A percentile compares a stretch with the other conserved stretches of the same genome.
Evolutionary conservation across 2,888 invertebrate genomes (phyloP).

Genomic region (Pegoplata infirma): DNA sequence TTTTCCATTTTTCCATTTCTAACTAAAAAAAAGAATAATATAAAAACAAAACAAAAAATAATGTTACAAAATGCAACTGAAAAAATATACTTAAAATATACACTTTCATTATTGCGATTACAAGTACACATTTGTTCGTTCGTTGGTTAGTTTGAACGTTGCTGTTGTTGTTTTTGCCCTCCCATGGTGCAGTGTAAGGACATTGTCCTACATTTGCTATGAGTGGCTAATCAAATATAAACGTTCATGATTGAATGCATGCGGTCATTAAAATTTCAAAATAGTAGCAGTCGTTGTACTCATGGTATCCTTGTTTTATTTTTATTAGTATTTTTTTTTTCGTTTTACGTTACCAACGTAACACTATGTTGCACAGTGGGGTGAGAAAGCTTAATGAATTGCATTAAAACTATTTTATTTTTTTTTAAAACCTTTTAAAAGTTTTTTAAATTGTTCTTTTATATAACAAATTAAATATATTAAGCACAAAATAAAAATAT

Average conservation of each 20-base stretch:
- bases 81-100: conserved; percentile 6
- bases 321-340: neutral
- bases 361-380: neutral
- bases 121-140: too few relatives aligned
- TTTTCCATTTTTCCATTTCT: too few relatives aligned
- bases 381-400: too few relatives aligned
- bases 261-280: conserved; percentile 46
- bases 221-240: conserved; percentile 57
- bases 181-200: conserved; percentile 19
- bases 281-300: neutral
- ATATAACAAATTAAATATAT: too few relatives aligned
- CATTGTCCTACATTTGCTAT: conserved; percentile 58
- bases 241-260: conserved; percentile 56
- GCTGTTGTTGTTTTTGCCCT: neutral
- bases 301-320: neutral
- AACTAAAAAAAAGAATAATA: too few relatives aligned
- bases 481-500: too few relatives aligned
- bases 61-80: neutral
- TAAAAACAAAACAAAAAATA: too few relatives aligned
- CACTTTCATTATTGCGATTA: conserved; percentile 38
- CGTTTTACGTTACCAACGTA: neutral
- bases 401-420: too few relatives aligned
- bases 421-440: too few relatives aligned
- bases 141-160: too few relatives aligned
- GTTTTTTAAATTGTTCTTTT: too few relatives aligned